Conservation (phyloP, 2,888 invertebrate genomes). For the Arge pagana region DNA sequence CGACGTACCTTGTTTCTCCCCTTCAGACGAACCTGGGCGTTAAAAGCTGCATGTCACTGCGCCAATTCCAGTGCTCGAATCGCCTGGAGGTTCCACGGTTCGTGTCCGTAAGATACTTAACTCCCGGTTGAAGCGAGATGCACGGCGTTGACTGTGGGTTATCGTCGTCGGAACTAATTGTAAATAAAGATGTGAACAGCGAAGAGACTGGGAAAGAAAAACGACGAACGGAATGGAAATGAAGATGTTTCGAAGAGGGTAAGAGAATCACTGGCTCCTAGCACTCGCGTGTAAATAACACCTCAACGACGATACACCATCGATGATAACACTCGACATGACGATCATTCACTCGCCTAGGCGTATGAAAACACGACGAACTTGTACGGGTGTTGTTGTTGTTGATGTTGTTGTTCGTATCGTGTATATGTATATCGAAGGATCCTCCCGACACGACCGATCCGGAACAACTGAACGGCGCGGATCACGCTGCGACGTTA, state of each 20-base stretch:
- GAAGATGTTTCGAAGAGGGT: no score
- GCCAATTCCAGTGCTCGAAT: no score
- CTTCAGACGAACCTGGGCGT: slow-evolving; percentile 14
- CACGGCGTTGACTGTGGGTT: no score
- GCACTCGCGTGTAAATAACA: no score
- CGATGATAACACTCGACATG: slow-evolving; percentile 9
- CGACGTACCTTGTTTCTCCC: slow-evolving; percentile 13
- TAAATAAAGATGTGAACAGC: no score
- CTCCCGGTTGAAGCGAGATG: no score
- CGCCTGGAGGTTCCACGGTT: no score
- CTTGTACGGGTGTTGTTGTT: neutral
- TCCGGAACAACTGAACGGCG: slow-evolving; percentile 25
- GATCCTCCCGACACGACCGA: slow-evolving; percentile 17
- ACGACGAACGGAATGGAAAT: no score
- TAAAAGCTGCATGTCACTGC: slow-evolving; percentile 15
- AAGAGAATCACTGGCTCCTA: slow-evolving; percentile 1
- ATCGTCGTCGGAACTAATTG: no score
- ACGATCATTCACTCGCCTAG: neutral
- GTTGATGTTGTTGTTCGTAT: no score
- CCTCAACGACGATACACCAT: slow-evolving; percentile 5
- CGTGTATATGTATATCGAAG: neutral
- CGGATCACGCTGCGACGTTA: slow-evolving; percentile 18
- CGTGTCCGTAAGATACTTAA: no score
- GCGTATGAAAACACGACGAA: neutral
- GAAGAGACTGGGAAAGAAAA: no score